A percentile compares a stretch with the other conserved stretches of the same genome.
phyloP scores from a whole-genome alignment of 2,113 vertebrate species.

The Hemiscyllium ocellatum region DNA sequence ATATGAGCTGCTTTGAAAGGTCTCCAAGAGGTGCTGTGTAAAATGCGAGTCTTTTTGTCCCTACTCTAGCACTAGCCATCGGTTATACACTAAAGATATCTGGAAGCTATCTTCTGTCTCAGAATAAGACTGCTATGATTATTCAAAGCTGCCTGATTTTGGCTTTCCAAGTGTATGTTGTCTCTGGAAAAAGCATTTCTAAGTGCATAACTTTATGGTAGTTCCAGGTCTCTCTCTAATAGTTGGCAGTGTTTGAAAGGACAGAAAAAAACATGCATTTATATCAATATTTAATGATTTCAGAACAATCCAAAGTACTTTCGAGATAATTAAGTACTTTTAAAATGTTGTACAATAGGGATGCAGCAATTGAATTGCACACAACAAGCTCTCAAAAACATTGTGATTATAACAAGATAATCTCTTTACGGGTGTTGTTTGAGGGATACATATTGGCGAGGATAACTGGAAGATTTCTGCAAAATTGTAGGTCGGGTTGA shows the following conservation, averaged over 20 bases:
- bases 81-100: neutral
- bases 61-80: neutral
- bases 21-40: neutral
- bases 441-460: neutral
- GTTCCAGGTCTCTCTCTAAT: neutral
- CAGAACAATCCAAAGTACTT: neutral
- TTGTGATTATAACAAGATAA: neutral
- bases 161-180: neutral
- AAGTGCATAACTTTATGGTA: neutral
- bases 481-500: neutral
- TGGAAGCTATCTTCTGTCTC: neutral
- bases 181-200: neutral
- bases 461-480: neutral
- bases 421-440: neutral
- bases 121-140: neutral
- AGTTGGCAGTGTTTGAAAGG: neutral
- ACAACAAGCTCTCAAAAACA: neutral
- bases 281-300: neutral
- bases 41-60: neutral
- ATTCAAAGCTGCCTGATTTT: neutral
- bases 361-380: neutral
- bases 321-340: neutral
- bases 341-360: neutral
- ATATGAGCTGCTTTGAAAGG: neutral
- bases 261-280: too few species aligned